Conservation (phyloP, 2,113 vertebrate species). For the Pheucticus melanocephalus region DNA sequence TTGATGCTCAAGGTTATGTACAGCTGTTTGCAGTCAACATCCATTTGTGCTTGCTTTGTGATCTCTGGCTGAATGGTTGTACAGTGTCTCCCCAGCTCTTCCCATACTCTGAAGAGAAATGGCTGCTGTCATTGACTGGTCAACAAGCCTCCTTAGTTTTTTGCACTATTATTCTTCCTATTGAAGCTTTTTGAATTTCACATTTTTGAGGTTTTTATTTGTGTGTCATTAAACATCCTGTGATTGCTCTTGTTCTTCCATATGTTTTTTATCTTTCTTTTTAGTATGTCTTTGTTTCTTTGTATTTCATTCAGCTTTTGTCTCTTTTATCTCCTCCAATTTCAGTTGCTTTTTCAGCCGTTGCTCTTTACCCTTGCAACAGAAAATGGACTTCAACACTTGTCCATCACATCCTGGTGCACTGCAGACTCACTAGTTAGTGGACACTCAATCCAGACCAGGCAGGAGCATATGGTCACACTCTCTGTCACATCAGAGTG, state of each 20-base stretch:
- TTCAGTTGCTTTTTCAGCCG: slow-evolving; percentile 31
- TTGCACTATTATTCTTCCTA: not conserved
- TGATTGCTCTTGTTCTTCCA: slow-evolving; percentile 7
- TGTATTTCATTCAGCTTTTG: slow-evolving; percentile 22
- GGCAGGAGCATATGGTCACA: not conserved
- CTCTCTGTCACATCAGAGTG: not conserved
- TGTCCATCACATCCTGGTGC: not conserved
- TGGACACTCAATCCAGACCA: not conserved
- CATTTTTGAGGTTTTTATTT: not conserved
- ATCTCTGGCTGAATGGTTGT: not conserved
- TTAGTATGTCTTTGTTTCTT: not conserved
- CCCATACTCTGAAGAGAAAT: not conserved
- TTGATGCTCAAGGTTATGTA: not conserved
- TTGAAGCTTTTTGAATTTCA: not conserved
- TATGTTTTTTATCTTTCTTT: slow-evolving; percentile 6
- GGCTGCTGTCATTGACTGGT: not conserved
- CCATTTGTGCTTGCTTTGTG: slow-evolving; percentile 35
- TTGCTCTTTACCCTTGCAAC: not conserved
- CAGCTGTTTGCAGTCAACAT: not conserved
- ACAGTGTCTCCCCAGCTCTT: not conserved
- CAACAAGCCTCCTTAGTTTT: not conserved
- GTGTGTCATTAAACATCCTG: not conserved
- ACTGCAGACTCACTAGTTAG: not conserved
- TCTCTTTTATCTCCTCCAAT: not conserved
- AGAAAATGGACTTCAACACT: not conserved